These are phyloP conservation scores for Silurus asotus DNA, from an alignment of 2,113 vertebrate genomes.

Conservation along the genomic window DNA sequence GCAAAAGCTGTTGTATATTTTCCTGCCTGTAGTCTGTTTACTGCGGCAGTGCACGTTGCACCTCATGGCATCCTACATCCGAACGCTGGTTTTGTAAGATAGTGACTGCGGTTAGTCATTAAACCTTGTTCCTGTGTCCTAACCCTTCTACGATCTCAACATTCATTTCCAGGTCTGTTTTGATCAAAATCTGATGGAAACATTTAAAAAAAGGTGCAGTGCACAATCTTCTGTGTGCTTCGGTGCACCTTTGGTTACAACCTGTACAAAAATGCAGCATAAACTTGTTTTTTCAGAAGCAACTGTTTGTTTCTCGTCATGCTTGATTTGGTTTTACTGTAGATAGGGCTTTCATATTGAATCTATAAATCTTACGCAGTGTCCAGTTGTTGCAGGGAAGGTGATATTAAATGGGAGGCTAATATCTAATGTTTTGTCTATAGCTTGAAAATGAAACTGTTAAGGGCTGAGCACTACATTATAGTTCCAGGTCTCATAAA, in stretches of 20 bases:
- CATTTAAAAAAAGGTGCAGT: background rate
- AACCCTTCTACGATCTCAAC: background rate
- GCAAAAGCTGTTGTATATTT: background rate
- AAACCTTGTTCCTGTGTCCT: constrained; percentile 18
- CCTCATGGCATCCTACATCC: background rate
- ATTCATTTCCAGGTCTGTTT: background rate
- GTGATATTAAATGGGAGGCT: background rate
- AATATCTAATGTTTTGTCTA: background rate
- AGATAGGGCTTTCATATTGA: background rate
- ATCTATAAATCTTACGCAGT: background rate
- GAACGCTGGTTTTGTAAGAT: constrained; percentile 24
- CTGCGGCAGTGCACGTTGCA: constrained; percentile 22
- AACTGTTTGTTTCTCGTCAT: background rate
- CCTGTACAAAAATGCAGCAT: background rate
- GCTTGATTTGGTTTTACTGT: background rate
- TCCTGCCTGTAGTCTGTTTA: constrained; percentile 22
- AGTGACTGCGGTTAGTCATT: constrained; percentile 19
- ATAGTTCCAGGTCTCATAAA: background rate
- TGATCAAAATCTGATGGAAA: background rate
- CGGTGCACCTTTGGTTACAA: background rate
- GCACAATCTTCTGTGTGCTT: background rate
- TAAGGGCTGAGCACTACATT: background rate
- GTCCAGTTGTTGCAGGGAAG: background rate
- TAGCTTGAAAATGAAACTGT: background rate
- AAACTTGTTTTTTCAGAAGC: background rate